These are phyloP conservation scores for Philantomba maxwellii DNA, from an alignment of 2,113 vertebrate genomes.

Conservation along the genomic window DNA sequence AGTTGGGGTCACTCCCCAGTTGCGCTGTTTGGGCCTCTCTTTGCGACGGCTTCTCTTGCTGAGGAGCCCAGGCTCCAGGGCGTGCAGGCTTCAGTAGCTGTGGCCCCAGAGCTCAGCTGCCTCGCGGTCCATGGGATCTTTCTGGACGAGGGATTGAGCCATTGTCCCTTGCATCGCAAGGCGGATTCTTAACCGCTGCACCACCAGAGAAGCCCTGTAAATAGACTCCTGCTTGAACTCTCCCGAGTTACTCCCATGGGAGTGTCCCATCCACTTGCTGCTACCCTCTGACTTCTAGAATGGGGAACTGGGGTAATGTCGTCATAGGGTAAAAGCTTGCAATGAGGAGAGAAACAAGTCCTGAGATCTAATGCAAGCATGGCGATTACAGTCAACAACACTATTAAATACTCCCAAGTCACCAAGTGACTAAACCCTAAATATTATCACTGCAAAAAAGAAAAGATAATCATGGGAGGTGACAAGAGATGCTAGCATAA, in stretches of 20 bases:
- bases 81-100: accelerated
- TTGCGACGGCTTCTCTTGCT: background rate
- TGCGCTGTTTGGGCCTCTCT: accelerated
- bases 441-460: background rate
- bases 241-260: background rate
- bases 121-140: background rate
- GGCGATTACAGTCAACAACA: background rate
- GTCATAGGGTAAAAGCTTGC: background rate
- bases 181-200: accelerated
- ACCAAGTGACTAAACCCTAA: background rate
- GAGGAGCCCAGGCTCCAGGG: background rate
- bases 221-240: background rate
- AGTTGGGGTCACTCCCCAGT: background rate
- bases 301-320: background rate
- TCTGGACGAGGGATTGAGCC: background rate
- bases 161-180: background rate
- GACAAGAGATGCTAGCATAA: background rate
- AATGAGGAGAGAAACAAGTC: background rate
- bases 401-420: background rate
- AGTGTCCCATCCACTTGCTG: background rate
- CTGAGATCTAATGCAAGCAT: background rate
- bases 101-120: background rate
- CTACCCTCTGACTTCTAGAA: background rate
- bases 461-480: background rate
- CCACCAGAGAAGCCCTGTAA: background rate